Conservation (phyloP, 2,113 vertebrate species). For the Aphyosemion australe region DNA sequence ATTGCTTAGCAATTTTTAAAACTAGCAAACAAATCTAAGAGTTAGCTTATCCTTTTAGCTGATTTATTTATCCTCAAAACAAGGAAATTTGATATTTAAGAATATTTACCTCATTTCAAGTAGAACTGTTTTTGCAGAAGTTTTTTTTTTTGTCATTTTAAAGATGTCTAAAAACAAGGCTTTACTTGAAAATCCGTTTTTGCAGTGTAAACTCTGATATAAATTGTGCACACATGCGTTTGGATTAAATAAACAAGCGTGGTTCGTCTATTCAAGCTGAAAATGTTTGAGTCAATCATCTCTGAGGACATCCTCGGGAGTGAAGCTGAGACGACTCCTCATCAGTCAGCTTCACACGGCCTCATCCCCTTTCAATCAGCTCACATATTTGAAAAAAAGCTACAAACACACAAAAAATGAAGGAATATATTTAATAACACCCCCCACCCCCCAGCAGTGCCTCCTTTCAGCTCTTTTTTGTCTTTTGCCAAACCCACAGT, state of each 20-base stretch:
- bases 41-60: no score
- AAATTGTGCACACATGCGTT: conserved; percentile 17
- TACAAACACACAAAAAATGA: conserved; percentile 68
- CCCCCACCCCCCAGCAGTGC: conserved; percentile 28
- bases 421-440: conserved; percentile 77
- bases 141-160: no score
- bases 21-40: no score
- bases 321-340: not conserved
- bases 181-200: no score
- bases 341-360: conserved; percentile 48
- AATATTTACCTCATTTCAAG: no score
- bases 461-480: conserved; percentile 72
- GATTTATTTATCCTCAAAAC: no score
- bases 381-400: conserved; percentile 58
- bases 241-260: conserved; percentile 44
- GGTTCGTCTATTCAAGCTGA: conserved; percentile 32
- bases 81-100: no score
- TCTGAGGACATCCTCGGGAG: conserved; percentile 19
- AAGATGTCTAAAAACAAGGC: no score
- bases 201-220: conserved; percentile 3
- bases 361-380: conserved; percentile 16
- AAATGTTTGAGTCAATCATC: conserved; percentile 36
- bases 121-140: no score
- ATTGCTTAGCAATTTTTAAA: no score
- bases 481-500: conserved; percentile 84